Percentiles rank a stretch among this genome's conserved stretches.
phyloP scores from a whole-genome alignment of 1,140 invertebrate genomes.

The Brachionus manjavacas region DNA sequence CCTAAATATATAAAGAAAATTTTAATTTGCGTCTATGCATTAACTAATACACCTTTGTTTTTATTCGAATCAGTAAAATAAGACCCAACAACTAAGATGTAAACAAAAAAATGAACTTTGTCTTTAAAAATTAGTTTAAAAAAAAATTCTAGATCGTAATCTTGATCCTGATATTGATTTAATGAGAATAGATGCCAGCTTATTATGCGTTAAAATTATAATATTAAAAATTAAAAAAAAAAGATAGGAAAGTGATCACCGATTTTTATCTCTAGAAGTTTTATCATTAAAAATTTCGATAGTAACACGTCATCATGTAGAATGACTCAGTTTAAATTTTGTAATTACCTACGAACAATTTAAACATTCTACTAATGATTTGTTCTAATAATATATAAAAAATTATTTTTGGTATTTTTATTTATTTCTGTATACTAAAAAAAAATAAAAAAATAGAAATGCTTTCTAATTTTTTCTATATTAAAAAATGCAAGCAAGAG shows the following conservation, averaged over 20 bases:
- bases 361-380: slow-evolving; percentile 27
- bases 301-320: not conserved
- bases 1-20: not conserved
- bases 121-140: not conserved
- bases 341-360: not conserved
- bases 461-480: not conserved
- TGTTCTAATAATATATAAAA: not conserved
- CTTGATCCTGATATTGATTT: not conserved
- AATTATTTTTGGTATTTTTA: not conserved
- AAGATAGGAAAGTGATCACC: not conserved
- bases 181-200: not conserved
- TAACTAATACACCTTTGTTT: not conserved
- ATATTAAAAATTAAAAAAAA: not conserved
- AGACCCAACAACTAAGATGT: not conserved
- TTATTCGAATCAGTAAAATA: not conserved
- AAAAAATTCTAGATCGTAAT: not conserved
- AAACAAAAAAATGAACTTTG: slow-evolving; percentile 18
- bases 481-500: not conserved
- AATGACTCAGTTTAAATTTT: not conserved
- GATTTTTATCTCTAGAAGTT: not conserved
- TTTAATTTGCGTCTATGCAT: not conserved
- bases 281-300: not conserved
- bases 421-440: not conserved
- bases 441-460: not conserved
- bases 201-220: not conserved